Conservation (phyloP, 2,797 vertebrate genomes). For the Miichthys miiuy region DNA sequence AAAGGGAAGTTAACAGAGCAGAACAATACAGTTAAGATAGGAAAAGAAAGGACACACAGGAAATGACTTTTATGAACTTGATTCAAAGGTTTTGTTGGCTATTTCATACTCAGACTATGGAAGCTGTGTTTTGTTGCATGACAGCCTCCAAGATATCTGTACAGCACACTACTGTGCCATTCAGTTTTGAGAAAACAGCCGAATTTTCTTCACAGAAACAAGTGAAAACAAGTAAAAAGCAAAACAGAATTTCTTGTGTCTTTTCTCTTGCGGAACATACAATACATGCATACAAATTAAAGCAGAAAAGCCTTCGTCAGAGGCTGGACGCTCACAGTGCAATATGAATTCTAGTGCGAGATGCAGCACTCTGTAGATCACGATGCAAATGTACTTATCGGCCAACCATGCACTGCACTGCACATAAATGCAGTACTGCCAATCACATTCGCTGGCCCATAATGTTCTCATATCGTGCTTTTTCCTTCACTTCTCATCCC, state of each 20-base stretch:
- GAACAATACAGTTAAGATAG: background rate
- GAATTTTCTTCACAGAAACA: background rate
- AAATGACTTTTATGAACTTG: constrained; percentile 7
- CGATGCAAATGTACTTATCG: constrained; percentile 30
- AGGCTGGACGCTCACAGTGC: background rate
- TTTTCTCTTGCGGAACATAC: constrained; percentile 19
- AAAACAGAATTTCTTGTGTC: background rate
- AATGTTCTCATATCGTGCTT: constrained; percentile 29
- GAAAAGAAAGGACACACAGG: constrained; percentile 21
- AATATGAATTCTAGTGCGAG: background rate
- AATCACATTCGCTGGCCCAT: constrained; percentile 18
- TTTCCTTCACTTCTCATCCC: constrained; percentile 21
- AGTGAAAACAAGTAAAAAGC: constrained; percentile 9
- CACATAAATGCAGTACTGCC: constrained; percentile 14
- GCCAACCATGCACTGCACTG: constrained; percentile 21
- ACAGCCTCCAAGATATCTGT: background rate
- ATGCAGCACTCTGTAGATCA: constrained; percentile 15
- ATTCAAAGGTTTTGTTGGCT: constrained; percentile 17
- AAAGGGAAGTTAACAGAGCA: constrained; percentile 25
- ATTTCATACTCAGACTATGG: background rate
- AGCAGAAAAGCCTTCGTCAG: constrained; percentile 1
- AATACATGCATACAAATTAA: background rate
- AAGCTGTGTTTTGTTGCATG: constrained; percentile 12
- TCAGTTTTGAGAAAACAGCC: background rate
- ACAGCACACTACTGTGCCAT: background rate